phyloP scores from a whole-genome alignment of 2,888 invertebrate species.

The Pristionchus arcanus region DNA sequence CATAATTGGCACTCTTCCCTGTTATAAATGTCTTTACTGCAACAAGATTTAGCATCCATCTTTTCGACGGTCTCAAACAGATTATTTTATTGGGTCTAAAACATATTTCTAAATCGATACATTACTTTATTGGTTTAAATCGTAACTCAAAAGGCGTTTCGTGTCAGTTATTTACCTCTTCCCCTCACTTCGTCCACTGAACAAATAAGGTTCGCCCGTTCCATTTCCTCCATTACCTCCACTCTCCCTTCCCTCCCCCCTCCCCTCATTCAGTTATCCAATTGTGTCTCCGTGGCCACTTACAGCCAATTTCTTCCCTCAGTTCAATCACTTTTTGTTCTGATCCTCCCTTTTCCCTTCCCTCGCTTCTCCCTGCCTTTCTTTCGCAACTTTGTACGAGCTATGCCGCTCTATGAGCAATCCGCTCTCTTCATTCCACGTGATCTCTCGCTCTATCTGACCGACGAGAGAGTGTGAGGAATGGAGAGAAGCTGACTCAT shows the following conservation, averaged over 20 bases:
- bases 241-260: background rate
- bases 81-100: background rate
- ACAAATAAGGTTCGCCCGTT: slow-evolving; percentile 48
- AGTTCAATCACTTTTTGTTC: slow-evolving; percentile 13
- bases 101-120: background rate
- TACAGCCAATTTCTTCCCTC: background rate
- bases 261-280: slow-evolving; percentile 27
- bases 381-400: background rate
- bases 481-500: background rate
- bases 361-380: background rate
- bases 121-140: too few relatives aligned
- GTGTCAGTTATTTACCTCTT: background rate
- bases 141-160: background rate
- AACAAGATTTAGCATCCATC: too few relatives aligned
- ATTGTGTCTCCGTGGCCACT: slow-evolving; percentile 25
- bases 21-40: too few relatives aligned
- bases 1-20: too few relatives aligned
- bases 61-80: too few relatives aligned
- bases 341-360: background rate
- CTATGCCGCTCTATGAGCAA: background rate
- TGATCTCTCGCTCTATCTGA: background rate
- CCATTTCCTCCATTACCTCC: slow-evolving; percentile 42
- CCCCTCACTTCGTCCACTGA: background rate
- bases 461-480: background rate
- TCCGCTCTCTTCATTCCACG: background rate